Evolutionary conservation across 2,113 vertebrate genomes (phyloP), one percentile per base, ranked within the genome.

Genomic region (Athene noctua): DNA sequence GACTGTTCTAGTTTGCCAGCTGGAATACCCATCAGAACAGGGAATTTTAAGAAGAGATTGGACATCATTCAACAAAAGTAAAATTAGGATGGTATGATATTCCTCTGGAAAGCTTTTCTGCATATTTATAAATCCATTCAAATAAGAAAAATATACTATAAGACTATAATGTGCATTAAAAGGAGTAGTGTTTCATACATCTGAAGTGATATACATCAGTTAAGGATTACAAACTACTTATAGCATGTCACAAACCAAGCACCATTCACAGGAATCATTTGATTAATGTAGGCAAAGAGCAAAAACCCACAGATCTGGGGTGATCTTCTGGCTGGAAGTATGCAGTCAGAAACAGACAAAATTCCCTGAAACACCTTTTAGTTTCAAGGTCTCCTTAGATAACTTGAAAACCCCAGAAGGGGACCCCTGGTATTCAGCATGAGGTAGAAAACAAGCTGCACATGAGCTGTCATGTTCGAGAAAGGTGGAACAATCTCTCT

Each of bases 1-100:
- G 94, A 95, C 95, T 91, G 92, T 73, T 97, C 97, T 54, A 97
- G 86, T 94, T 97, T 95, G 91, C 97, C 95, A 97, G 94, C 96
- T 97, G 95, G 95, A 97, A 96, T 92, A 75, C 86, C 90, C 90
- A 79, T 86, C 88, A 93, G 88, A 92, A 82, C 57, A 77, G 86
- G 86, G 92, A 94, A 95, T 94, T 94, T 94, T 91, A 91, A 92
- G 88, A 80, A 94, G 84, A 89, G 40, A 87, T 89, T 95, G 88
- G 94, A 92, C 78, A 85, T 73, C 54, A 54, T 92, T 96, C 94
- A 97, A 73, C 58, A 47, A 42, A 96, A 92, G 80, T 38, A 95
- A 87, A 94, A 94, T 85, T 87, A 81, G 80, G 91, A 94, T 86
- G 68, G 44, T 78, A 75, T 82, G 49, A 94, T 91, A 94, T 80